Evolutionary conservation across 1,140 invertebrate genomes (phyloP).

Genomic region (Stegodyphus dumicola): DNA sequence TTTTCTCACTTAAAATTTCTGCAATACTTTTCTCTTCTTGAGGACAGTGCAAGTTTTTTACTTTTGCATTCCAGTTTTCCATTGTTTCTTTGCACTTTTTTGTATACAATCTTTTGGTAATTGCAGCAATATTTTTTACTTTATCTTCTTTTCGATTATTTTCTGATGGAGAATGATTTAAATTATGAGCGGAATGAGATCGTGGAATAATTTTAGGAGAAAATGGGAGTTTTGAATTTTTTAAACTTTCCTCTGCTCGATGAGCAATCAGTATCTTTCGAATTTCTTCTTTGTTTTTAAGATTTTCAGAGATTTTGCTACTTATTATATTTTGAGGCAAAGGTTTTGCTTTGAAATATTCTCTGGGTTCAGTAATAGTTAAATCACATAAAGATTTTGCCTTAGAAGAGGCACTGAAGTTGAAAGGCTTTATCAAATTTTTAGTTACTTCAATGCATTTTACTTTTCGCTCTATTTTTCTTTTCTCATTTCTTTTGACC

Average conservation of each 20-base stretch:
- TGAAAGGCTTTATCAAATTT: conserved; percentile 26
- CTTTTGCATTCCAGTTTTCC: conserved; percentile 38
- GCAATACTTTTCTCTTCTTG: not conserved
- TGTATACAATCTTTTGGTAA: conserved; percentile 29
- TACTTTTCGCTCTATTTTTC: conserved; percentile 35
- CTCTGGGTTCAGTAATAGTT: not conserved
- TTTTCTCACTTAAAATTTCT: not conserved
- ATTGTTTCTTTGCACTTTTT: conserved; percentile 33
- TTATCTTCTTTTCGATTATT: not conserved
- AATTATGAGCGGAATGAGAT: conserved; percentile 5
- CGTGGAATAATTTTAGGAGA: conserved; percentile 8
- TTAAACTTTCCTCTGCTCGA: conserved; percentile 39
- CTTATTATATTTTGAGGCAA: conserved; percentile 30
- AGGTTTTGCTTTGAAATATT: conserved; percentile 46
- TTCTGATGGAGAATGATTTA: not conserved
- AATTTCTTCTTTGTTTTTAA: conserved; percentile 41
- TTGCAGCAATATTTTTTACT: conserved; percentile 17
- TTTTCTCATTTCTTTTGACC: conserved; percentile 7
- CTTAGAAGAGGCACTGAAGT: not conserved
- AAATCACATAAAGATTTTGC: conserved; percentile 6
- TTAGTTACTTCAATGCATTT: conserved; percentile 17
- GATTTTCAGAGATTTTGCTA: conserved; percentile 20
- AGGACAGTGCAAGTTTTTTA: not conserved
- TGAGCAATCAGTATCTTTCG: conserved; percentile 29
- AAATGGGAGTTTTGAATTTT: conserved; percentile 25